Conservation (phyloP, 2,797 vertebrate species). For the Megalops cyprinoides region DNA sequence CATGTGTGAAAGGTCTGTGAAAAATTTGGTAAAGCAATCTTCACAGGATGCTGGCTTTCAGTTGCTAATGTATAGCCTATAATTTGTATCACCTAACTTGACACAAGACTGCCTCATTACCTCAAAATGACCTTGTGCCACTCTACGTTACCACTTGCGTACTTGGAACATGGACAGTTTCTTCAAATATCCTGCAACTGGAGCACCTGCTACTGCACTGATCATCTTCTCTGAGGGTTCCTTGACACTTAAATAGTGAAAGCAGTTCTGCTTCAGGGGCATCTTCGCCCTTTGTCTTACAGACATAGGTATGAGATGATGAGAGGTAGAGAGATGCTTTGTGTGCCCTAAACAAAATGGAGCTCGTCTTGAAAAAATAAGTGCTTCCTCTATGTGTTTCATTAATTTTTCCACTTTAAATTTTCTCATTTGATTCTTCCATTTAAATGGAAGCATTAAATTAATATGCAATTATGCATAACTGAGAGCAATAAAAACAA, state of each 20-base stretch:
- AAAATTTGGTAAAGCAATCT: neutral
- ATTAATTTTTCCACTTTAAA: neutral
- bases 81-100: neutral
- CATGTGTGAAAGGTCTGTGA: neutral
- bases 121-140: neutral
- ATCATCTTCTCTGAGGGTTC: neutral
- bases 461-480: slow-evolving; percentile 21
- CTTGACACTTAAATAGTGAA: neutral
- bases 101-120: neutral
- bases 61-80: neutral
- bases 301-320: too few species aligned
- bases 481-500: slow-evolving; percentile 4
- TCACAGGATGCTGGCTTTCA: neutral
- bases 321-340: too few species aligned
- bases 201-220: neutral
- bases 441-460: neutral
- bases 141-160: neutral
- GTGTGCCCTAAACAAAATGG: neutral
- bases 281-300: too few species aligned
- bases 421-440: too few species aligned
- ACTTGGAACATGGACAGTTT: neutral
- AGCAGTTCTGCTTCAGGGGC: neutral
- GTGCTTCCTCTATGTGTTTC: neutral
- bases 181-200: neutral
- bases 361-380: neutral